Conservation (phyloP, 2,113 vertebrate species). For the Australoheros scitulus region DNA sequence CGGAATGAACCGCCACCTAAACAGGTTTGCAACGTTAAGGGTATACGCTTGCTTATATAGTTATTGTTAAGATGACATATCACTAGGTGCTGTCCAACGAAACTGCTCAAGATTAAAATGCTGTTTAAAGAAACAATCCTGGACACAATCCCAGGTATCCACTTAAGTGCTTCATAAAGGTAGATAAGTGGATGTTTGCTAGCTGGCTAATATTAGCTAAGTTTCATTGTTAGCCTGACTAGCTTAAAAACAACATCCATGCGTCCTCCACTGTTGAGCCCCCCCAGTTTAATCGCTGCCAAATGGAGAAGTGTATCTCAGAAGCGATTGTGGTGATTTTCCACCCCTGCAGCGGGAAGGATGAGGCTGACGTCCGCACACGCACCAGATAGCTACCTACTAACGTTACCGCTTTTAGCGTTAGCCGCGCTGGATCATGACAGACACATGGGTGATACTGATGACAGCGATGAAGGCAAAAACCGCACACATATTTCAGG, state of each 20-base stretch:
- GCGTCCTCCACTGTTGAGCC: neutral
- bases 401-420: slow-evolving; percentile 39
- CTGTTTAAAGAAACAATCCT: neutral
- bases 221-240: slow-evolving; percentile 42
- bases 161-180: neutral
- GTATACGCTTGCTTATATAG: neutral
- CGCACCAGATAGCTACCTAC: neutral
- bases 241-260: neutral
- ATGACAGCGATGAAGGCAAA: slow-evolving; percentile 52
- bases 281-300: neutral
- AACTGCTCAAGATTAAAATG: neutral
- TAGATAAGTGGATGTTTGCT: slow-evolving; percentile 30
- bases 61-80: neutral
- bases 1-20: neutral
- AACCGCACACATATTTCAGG: neutral
- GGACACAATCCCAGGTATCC: neutral
- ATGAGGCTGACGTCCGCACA: neutral
- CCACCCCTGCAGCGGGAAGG: neutral
- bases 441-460: slow-evolving; percentile 72
- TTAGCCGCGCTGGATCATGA: slow-evolving; percentile 44
- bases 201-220: slow-evolving; percentile 58
- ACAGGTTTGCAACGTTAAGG: neutral
- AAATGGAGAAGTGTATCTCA: neutral
- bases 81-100: neutral
- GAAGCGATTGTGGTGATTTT: neutral